Evolutionary conservation across 2,113 vertebrate species (phyloP).

Genomic region (Formicarius rufipectus): DNA sequence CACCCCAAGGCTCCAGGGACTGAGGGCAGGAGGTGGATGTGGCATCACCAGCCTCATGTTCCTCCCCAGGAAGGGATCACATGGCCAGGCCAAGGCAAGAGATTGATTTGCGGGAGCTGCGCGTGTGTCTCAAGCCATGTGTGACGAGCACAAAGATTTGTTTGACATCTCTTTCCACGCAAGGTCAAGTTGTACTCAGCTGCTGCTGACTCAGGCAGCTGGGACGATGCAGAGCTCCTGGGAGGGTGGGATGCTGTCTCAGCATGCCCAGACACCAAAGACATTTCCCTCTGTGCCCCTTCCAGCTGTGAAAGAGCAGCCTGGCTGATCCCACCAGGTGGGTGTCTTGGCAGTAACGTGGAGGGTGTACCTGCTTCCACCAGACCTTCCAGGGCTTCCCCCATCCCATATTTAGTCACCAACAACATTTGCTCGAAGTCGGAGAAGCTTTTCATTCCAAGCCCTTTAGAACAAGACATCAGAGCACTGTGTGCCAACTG

Average conservation of each 20-base stretch:
- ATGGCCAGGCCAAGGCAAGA: not conserved
- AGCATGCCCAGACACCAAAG: accelerated
- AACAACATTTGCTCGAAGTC: not conserved
- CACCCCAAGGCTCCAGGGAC: not conserved
- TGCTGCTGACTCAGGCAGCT: not conserved
- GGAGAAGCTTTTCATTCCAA: not conserved
- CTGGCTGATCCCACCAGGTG: not conserved
- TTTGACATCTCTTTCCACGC: conserved; percentile 36
- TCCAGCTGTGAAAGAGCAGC: not conserved
- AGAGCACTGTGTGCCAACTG: not conserved
- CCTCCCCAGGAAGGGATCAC: not conserved
- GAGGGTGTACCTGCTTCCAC: accelerated
- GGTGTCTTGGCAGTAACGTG: not conserved
- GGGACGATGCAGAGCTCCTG: not conserved
- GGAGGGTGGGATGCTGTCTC: not conserved
- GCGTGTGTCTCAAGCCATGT: not conserved
- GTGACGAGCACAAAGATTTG: conserved; percentile 36
- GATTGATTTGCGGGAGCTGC: not conserved
- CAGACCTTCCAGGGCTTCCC: not conserved
- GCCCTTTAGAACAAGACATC: not conserved
- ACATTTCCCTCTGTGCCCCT: not conserved
- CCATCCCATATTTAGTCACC: not conserved
- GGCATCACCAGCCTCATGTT: accelerated
- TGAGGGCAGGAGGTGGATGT: not conserved
- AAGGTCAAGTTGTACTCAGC: conserved; percentile 3